Evolutionary conservation across 2,113 vertebrate genomes (phyloP).

Genomic region (Phylloscopus trochiloides): DNA sequence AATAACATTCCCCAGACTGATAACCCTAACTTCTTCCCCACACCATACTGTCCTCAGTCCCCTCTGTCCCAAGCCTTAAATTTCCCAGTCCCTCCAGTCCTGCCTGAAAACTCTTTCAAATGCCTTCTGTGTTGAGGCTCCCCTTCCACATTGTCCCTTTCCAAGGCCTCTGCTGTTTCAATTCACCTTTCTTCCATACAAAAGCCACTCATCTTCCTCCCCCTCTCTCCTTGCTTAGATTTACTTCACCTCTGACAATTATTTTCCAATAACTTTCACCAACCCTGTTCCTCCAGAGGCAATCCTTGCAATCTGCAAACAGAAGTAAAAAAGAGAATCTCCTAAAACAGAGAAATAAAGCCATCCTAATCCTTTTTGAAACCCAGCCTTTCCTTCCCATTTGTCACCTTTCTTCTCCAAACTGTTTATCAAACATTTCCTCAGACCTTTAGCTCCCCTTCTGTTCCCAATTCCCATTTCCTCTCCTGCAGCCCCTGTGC

Average conservation of each 20-base stretch:
- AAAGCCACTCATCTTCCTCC: neutral
- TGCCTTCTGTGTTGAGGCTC: rapidly evolving
- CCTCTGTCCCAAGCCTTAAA: neutral
- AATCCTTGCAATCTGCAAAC: neutral
- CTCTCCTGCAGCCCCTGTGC: neutral
- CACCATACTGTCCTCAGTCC: neutral
- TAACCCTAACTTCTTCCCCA: neutral
- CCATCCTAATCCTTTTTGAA: neutral
- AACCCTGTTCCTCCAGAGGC: neutral
- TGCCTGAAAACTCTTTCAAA: neutral
- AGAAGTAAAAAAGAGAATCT: neutral
- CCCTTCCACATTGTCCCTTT: neutral
- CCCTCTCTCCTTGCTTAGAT: neutral
- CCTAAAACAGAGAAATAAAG: neutral
- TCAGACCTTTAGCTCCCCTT: neutral
- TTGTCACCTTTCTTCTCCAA: neutral
- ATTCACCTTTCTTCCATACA: neutral
- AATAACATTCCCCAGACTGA: neutral
- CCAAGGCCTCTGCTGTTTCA: neutral
- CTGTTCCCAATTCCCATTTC: neutral
- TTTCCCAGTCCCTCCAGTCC: neutral
- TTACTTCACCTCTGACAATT: neutral
- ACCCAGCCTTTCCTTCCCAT: neutral
- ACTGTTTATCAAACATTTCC: neutral
- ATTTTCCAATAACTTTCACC: neutral